phyloP scores from a whole-genome alignment of 2,888 invertebrate genomes.

The Athetis lepigone region DNA sequence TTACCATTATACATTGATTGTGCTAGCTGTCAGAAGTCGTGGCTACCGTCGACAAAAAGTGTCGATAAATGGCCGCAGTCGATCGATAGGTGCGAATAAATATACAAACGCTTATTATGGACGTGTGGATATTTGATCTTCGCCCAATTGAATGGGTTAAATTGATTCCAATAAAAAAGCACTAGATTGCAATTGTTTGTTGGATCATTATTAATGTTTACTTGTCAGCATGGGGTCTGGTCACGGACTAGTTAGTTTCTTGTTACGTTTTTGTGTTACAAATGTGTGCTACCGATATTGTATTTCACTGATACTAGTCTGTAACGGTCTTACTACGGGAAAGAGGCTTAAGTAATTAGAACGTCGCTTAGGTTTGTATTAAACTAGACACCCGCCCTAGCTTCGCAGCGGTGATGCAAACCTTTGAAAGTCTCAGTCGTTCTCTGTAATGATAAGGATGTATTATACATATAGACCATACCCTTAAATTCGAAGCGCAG shows the following conservation, averaged over 20 bases:
- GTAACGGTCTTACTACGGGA: neutral
- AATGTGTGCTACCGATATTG: constrained; percentile 29
- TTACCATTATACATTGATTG: neutral
- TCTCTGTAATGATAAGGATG: too few species aligned
- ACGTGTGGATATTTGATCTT: constrained; percentile 36
- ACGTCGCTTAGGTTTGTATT: too few species aligned
- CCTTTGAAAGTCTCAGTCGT: too few species aligned
- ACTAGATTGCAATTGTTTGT: constrained; percentile 41
- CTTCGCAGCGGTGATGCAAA: too few species aligned
- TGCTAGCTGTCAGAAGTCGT: constrained; percentile 31
- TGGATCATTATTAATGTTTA: constrained; percentile 48
- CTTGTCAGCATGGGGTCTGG: constrained; percentile 35
- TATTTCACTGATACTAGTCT: constrained; percentile 31
- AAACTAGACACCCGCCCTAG: too few species aligned
- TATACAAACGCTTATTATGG: constrained; percentile 29
- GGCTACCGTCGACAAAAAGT: constrained; percentile 54
- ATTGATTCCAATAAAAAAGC: constrained; percentile 41
- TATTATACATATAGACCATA: too few species aligned
- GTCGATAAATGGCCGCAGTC: constrained; percentile 56
- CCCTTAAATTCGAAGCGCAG: too few species aligned
- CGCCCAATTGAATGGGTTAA: constrained; percentile 36
- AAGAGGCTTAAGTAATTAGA: neutral
- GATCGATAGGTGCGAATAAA: constrained; percentile 41
- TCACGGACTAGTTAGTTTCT: constrained; percentile 31
- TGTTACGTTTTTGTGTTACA: neutral